Evolutionary conservation across 2,888 invertebrate species (phyloP).

Genomic region (Noctuana brunneofusca): DNA sequence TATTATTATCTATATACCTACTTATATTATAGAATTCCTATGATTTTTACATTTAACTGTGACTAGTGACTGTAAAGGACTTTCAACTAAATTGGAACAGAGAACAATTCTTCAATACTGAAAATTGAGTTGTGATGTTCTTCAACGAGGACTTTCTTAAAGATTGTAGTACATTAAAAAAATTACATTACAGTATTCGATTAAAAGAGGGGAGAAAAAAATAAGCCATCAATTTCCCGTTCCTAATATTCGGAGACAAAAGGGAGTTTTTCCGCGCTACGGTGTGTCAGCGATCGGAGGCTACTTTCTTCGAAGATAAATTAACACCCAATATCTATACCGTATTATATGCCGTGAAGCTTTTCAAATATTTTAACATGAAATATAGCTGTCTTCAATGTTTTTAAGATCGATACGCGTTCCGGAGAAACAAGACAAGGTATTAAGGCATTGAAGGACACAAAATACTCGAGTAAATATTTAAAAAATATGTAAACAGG

Average conservation of each 20-base stretch:
- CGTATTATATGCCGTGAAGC: background rate
- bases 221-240: slow-evolving; percentile 31
- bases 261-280: slow-evolving; percentile 24
- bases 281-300: slow-evolving; percentile 30
- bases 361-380: background rate
- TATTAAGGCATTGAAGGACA: background rate
- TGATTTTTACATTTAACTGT: too few species aligned
- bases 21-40: too few species aligned
- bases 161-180: background rate
- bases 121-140: background rate
- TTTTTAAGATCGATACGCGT: background rate
- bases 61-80: too few species aligned
- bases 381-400: background rate
- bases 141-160: background rate
- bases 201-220: slow-evolving; percentile 14
- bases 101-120: too few species aligned
- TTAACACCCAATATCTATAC: slow-evolving; percentile 17
- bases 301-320: slow-evolving; percentile 28
- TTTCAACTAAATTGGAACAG: too few species aligned
- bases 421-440: background rate
- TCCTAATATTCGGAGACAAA: slow-evolving; percentile 30
- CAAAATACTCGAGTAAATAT: background rate
- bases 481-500: too few species aligned
- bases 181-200: slow-evolving; percentile 7
- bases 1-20: too few species aligned